Base-by-base conservation (phyloP, 2,797 vertebrate species). In the Antennarius maculatus region DNA sequence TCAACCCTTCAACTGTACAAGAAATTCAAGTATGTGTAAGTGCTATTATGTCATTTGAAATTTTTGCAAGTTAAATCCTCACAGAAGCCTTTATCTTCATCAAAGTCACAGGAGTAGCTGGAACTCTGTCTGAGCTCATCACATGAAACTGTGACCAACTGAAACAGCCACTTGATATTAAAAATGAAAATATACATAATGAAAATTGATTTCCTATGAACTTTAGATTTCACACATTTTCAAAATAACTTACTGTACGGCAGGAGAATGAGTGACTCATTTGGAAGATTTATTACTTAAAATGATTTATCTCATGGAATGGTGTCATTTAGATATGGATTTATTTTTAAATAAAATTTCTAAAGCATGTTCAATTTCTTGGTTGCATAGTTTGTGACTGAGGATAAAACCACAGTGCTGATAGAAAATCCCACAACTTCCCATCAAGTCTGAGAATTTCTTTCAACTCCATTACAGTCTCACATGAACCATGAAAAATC, bases 1-100 rank as follows among this genome's bases (percentile, higher is more conserved):
- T 72, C 50, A 50, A 14, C 51, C 39, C 13, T 27, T 16, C 28
- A 50, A 11, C 47, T 31, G 45, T n/a, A 17, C 42, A 70, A 47
- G 47, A 18, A 72, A 62, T 54, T 67, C 61, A 74, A 53, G 41
- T 28, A 63, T 37, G 54, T 52, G 27, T 43, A 61, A 50, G 45
- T n/a, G 0, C 4, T 2, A 28, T 2, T 10, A 72, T 54, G 17
- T 49, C 42, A 39, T 58, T 18, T 56, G 0, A 43, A 48, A 39
- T 57, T 73, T 58, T 42, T 62, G 42, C 5, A 17, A 56, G 16
- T 12, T 46, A 28, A 28, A 17, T 5, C 18, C 59, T 23, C 5
- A 34, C 6, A 39, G 7, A 58, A 16, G 12, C 11, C 17, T 68
- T 54, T 41, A 37, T 39, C 41, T 29, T 61, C 45, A 39, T 29